Base-by-base conservation (phyloP, 2,888 invertebrate species). In the Blomia tropicalis region DNA sequence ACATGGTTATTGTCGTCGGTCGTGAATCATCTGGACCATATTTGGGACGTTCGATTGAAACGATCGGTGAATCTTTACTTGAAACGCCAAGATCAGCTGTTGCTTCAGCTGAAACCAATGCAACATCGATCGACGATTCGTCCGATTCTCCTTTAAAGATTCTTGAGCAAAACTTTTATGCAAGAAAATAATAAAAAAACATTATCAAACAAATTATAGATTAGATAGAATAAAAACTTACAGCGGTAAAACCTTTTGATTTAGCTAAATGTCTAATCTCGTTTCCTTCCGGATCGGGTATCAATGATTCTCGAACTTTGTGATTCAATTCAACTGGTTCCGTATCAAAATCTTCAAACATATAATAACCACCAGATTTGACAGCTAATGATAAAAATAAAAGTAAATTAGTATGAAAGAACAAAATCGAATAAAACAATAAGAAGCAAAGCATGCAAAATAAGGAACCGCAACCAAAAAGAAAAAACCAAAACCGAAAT, bases 331-430 rank as follows among this genome's bases (percentile, higher is more conserved):
- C 70, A 66, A 84, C 80, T 44, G 85, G 84, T 64, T 85, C 85
- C 69, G 86, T 85, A 70, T 85, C 85, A 4, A 70, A 68, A 71
- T 93, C 92, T 71, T 95, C 93, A 77, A 98, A 98, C 91, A 98
- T 92, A 77, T 93, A 96, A 77, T 98, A 96, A 77, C 98, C 98
- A 22, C 96, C 98, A 65, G 93, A 93, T 59, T 95, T 83, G 64
- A 96, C 85, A 59, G 96, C 98, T 98, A 77, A 59, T 73, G 75
- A 58, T 14, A n/a, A 3, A 51, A 59, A 23, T 44, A n/a, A 58
- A 41, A 54, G 19, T 3, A 30, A 56, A 56, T 41, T 17, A 30
- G 23, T 29, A 36, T 11, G 30, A n/a, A 53, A 60, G 11, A 27
- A 27, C 23, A 51, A 7, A 25, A 58, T 58, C 22, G 23, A 59